A percentile compares a stretch with the other conserved stretches of the same genome.
Conservation (phyloP, 2,888 invertebrate species). For the Leptarthrus brevirostris region DNA sequence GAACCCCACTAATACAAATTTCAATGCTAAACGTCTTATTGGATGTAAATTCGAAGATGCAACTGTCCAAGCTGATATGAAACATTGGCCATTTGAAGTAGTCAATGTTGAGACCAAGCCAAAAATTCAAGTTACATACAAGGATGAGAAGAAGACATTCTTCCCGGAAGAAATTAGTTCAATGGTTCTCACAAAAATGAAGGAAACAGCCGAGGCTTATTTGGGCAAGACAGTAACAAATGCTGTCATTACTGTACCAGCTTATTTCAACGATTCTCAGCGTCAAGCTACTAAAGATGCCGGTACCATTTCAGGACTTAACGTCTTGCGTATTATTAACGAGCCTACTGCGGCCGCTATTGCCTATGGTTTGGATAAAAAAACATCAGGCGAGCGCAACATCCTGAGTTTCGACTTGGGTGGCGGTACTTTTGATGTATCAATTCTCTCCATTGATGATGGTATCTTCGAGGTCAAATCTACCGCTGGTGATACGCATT, state of each 20-base stretch:
- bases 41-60: slow-evolving; percentile 91
- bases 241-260: slow-evolving; percentile 92
- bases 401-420: slow-evolving; percentile 89
- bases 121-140: slow-evolving; percentile 87
- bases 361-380: slow-evolving; percentile 92
- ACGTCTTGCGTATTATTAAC: slow-evolving; percentile 92
- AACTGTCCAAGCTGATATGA: slow-evolving; percentile 95
- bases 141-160: slow-evolving; percentile 90
- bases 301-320: slow-evolving; percentile 91
- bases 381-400: slow-evolving; percentile 84
- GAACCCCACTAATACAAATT: slow-evolving; percentile 92
- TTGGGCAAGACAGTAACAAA: slow-evolving; percentile 88
- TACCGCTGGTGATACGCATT: slow-evolving; percentile 95
- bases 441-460: slow-evolving; percentile 95
- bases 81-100: slow-evolving; percentile 95
- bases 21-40: slow-evolving; percentile 96
- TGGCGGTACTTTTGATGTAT: slow-evolving; percentile 97
- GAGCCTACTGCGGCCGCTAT: slow-evolving; percentile 95
- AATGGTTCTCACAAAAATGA: no score
- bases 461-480: slow-evolving; percentile 96
- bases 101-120: slow-evolving; percentile 84
- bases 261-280: no score
- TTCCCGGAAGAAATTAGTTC: slow-evolving; percentile 97
- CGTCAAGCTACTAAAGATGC: slow-evolving; percentile 95
- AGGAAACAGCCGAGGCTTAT: slow-evolving; percentile 90